Conservation (phyloP, 2,797 vertebrate genomes). For the Alauda arvensis region DNA sequence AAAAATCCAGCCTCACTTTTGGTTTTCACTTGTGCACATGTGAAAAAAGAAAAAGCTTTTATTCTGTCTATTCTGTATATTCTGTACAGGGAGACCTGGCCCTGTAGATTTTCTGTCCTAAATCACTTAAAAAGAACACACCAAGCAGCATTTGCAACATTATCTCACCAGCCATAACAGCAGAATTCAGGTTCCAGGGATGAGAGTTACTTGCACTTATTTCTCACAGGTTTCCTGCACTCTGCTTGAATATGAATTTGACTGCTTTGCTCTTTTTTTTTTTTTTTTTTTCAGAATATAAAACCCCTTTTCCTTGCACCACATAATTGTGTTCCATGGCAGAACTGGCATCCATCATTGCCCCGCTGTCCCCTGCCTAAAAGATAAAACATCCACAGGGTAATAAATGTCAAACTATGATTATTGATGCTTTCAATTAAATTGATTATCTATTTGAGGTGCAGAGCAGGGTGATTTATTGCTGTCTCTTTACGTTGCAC, state of each 20-base stretch:
- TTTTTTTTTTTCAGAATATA: constrained; percentile 15
- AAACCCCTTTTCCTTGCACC: constrained; percentile 60
- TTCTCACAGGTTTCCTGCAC: constrained; percentile 42
- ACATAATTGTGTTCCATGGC: constrained; percentile 80
- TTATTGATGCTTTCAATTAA: constrained; percentile 94
- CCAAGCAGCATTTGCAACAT: neutral
- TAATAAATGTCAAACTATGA: constrained; percentile 90
- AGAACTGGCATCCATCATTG: constrained; percentile 87
- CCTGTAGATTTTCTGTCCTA: neutral
- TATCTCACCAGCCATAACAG: neutral
- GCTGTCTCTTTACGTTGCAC: constrained; percentile 68
- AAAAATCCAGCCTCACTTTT: neutral
- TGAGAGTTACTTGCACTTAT: constrained; percentile 29
- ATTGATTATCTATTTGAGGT: constrained; percentile 89
- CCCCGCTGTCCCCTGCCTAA: constrained; percentile 84
- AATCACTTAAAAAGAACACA: neutral
- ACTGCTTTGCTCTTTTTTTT: constrained; percentile 18
- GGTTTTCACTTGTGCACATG: neutral
- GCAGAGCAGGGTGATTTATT: constrained; percentile 75
- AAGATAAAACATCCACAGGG: constrained; percentile 88
- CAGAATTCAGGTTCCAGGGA: neutral
- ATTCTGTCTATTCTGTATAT: too few relatives aligned
- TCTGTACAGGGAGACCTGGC: neutral
- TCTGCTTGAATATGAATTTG: constrained; percentile 62
- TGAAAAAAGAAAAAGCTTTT: neutral